Base-by-base conservation (phyloP, 1,140 invertebrate genomes). In the Leptinotarsa defecta region DNA sequence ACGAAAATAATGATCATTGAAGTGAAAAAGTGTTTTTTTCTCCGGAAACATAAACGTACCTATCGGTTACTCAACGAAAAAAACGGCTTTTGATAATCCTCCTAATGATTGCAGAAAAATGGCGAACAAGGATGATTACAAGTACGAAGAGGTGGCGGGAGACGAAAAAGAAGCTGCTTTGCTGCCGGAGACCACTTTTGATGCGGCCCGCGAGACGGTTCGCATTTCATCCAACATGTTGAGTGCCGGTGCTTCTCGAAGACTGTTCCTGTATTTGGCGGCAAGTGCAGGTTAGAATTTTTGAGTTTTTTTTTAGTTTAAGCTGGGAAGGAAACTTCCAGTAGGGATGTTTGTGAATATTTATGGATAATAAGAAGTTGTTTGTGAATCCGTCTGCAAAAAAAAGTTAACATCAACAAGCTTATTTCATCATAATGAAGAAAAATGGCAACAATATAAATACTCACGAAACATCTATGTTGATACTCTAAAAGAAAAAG, bases 221-320 rank as follows among this genome's bases (percentile, higher is more conserved):
- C 74, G 20, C 52, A 52, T 69, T 24, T 74, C 71, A 5, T 22
- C 52, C 13, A 71, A 24, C 34, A 76, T 76, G 68, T 19, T 61
- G 67, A 68, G 63, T 67, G 49, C 15, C 15, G 63, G 22, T 67
- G 61, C 71, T 4, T 64, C 63, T 11, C 77, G 71, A 27, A 72
- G 77, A 61, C 75, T 73, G 62, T 81, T 81, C 73, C 69, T 81
- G 43, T 81, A 81, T 57, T 63, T 79, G 52, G 77, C 80, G 15
- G 80, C 78, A 49, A 79, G 78, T 74, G 76, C 76, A 74, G 80
- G 80, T 81, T 71, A 62, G 24, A 19, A 34, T 61, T 77, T 70
- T 48, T 69, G 4, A n/a, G 63, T 27, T 52, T 22, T 63, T 68
- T 20, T 72, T 63, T 62, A 67, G 0, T 43, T 43, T 43, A 43